Base-by-base conservation (phyloP, 2,113 vertebrate species). In the Leuciscus idus region DNA sequence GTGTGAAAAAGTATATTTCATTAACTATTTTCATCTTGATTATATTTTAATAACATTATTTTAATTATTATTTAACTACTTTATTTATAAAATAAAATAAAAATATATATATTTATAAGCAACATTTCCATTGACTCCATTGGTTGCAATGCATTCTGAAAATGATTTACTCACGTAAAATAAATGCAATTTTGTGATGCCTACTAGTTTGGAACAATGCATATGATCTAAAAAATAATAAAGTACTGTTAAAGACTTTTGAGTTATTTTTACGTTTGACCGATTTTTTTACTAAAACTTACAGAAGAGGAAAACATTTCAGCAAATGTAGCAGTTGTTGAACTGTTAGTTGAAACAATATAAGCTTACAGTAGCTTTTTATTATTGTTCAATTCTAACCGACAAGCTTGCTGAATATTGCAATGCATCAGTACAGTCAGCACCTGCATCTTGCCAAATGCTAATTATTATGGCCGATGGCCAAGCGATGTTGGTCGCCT, bases 361-460 rank as follows among this genome's bases (percentile, higher is more conserved):
- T 72, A 39, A 72, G 33, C 68, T 4, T 4, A 5, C 10, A 59
- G 30, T 43, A 59, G 6, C 55, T 26, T 80, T 30, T 6, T 77
- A 55, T 33, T 21, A 33, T 15, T 28, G 23, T 80, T 62, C 6
- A 48, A 6, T 30, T 66, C n/a, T 81, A 66, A 50, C 36, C 46
- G 11, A 62, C 12, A 26, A n/a, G 59, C 59, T 64, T 39, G 17
- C 52, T 21, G 30, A 79, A 79, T 33, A 61, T 39, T 50, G 43
- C 13, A 52, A 66, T 17, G 17, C 62, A 68, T 85, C 78, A 84
- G 73, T 52, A 43, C 43, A 68, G 85, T 72, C 81, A 28, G 85
- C 81, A 90, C 81, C 86, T 82, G 66, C 85, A 50, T 39, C 17
- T 6, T 19, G 3, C 46, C 79, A 81, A 48, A 15, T 48, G 79